A percentile compares a stretch with the other conserved stretches of the same genome.
Evolutionary conservation across 2,797 vertebrate genomes (phyloP).

Genomic region (Hemibagrus guttatus): DNA sequence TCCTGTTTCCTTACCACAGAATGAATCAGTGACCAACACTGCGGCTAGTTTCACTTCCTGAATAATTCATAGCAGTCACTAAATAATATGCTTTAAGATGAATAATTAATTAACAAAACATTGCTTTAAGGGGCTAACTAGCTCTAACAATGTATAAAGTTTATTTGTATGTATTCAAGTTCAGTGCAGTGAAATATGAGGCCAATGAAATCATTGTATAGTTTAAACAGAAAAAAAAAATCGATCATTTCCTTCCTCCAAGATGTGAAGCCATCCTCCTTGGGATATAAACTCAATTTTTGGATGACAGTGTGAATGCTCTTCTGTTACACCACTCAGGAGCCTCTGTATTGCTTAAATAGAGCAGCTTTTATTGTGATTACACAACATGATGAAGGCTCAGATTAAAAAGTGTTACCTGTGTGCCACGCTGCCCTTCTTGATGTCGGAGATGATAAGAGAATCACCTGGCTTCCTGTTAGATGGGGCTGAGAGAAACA

Average conservation of each 20-base stretch:
- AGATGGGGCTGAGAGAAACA: conserved; percentile 84
- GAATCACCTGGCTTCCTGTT: conserved; percentile 94
- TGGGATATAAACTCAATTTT: background rate
- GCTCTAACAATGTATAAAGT: background rate
- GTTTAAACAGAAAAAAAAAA: background rate
- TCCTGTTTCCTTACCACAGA: background rate
- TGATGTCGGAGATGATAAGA: conserved; percentile 98
- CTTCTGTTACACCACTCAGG: background rate
- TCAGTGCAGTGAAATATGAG: background rate
- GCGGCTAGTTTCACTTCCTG: background rate
- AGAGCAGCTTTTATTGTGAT: background rate
- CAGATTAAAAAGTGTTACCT: conserved; percentile 74
- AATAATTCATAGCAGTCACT: conserved; percentile 11
- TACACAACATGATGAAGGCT: background rate
- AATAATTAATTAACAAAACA: background rate
- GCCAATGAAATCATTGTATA: background rate
- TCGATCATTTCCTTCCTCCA: background rate
- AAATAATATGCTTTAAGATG: background rate
- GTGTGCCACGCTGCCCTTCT: conserved; percentile 98
- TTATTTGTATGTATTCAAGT: background rate
- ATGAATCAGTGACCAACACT: background rate
- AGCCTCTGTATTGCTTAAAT: background rate
- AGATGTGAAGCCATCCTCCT: background rate
- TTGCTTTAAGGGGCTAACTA: background rate
- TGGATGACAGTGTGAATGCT: background rate